Evolutionary conservation across 2,797 vertebrate genomes (phyloP), one percentile per base, ranked within the genome.

Genomic region (Pseudomugil gertrudae): DNA sequence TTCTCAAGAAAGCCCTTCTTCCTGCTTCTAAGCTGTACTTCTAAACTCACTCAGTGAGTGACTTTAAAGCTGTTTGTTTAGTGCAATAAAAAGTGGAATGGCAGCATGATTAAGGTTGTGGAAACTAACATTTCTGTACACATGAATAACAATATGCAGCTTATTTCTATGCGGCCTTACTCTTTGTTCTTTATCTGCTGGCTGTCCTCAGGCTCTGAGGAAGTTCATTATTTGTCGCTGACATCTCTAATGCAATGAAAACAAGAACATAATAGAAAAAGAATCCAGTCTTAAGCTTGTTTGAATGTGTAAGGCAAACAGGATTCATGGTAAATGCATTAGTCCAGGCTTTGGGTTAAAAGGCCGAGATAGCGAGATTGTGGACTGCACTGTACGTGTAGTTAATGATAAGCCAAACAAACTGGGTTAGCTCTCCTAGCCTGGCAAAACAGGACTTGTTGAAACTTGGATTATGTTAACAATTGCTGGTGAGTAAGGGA

Each of bases 401-500:
- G 87, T 89, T 91, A 92, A 93, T 92, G 86, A 89, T 90, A 87
- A 92, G 89, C 90, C 78, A 91, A 90, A 92, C 87, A 91, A 89
- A 88, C 79, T 79, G 90, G 83, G 87, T 84, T 81, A 77, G 79
- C 66, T 72, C 63, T 40, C 36, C 59, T 54, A 72, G 85, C 67
- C 78, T 90, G 84, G 84, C 90, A 89, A 91, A 93, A 89, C 88
- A 89, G 47, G 38, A 85, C 82, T 82, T 91, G 92, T 90, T 93
- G 90, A 94, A 93, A 91, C 78, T 69, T 70, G 87, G 89, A 92
- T 93, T 90, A 92, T 62, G 72, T 87, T 90, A 87, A 90, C 85
- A 87, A 82, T 90, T 54, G 35, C 64, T 63, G 63, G 65, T 81
- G 85, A 84, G 83, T 50, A 70, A 68, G 72, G 62, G 76, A 79